These are phyloP conservation scores for Oceanodroma tethys DNA, from an alignment of 2,113 vertebrate genomes.

Conservation along the genomic window DNA sequence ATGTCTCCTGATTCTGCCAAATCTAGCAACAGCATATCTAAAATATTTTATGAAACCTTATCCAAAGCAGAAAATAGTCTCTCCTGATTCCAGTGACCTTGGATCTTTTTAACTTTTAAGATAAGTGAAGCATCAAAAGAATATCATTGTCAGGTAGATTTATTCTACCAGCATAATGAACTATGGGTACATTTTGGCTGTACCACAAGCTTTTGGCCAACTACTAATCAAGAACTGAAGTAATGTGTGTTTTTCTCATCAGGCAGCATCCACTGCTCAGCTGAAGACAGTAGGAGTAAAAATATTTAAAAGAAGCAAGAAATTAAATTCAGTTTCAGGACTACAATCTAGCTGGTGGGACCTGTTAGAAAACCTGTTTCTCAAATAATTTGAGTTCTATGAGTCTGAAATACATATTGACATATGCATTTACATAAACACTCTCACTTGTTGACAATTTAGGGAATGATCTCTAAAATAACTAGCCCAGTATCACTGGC, in stretches of 20 bases:
- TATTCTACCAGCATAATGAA: neutral
- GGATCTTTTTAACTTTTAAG: neutral
- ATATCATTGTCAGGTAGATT: fast-evolving
- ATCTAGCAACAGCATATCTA: neutral
- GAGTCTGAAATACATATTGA: neutral
- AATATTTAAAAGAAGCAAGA: neutral
- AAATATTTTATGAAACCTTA: neutral
- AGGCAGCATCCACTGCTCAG: neutral
- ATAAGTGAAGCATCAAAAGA: neutral
- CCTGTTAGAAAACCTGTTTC: neutral
- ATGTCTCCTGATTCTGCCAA: neutral
- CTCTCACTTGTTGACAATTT: neutral
- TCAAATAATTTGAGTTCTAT: neutral
- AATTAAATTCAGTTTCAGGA: neutral
- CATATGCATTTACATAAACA: neutral
- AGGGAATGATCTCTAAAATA: neutral
- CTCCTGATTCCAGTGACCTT: neutral
- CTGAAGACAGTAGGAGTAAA: neutral
- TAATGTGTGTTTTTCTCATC: neutral
- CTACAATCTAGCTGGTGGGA: neutral
- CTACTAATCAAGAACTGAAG: neutral
- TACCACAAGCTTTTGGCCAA: neutral
- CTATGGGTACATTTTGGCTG: neutral
- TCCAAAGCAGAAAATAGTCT: neutral
- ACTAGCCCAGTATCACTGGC: neutral